Conservation (phyloP, 1,140 invertebrate species). For the Hermetia illucens region DNA sequence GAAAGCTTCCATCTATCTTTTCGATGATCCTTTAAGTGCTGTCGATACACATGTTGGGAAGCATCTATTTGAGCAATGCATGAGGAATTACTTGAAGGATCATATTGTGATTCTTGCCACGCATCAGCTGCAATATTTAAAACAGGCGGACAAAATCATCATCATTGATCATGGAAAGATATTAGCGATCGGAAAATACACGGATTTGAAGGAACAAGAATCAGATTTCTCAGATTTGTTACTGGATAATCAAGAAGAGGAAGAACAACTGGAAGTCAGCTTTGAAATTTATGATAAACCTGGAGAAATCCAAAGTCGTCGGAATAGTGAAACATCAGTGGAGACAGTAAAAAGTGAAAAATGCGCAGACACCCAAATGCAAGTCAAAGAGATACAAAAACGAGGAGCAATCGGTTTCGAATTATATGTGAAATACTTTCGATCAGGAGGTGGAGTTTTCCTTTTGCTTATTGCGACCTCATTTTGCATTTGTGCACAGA, state of each 20-base stretch:
- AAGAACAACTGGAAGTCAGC: conserved; percentile 17
- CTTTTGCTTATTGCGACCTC: conserved; percentile 34
- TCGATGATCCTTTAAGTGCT: conserved; percentile 72
- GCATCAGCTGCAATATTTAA: conserved; percentile 72
- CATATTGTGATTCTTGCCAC: conserved; percentile 73
- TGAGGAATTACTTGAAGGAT: conserved; percentile 49
- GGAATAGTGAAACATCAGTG: conserved; percentile 32
- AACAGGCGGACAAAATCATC: conserved; percentile 58
- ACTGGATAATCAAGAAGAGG: conserved; percentile 31
- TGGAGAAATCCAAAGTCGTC: conserved; percentile 21
- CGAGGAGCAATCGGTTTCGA: conserved; percentile 39
- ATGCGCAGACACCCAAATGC: conserved; percentile 11
- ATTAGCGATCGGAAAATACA: background rate
- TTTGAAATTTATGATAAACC: conserved; percentile 13
- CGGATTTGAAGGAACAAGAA: background rate
- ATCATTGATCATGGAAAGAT: conserved; percentile 54
- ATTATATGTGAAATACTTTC: conserved; percentile 46
- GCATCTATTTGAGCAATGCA: conserved; percentile 62
- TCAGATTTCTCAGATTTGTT: too few species aligned
- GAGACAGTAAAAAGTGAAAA: conserved; percentile 35
- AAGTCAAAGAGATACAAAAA: conserved; percentile 37
- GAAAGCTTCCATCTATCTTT: conserved; percentile 56
- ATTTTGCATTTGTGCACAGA: conserved; percentile 42
- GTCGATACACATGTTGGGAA: conserved; percentile 70
- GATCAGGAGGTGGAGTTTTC: conserved; percentile 38